Evolutionary conservation across 1,140 invertebrate species (phyloP).

Genomic region (Drosophila suzukii): DNA sequence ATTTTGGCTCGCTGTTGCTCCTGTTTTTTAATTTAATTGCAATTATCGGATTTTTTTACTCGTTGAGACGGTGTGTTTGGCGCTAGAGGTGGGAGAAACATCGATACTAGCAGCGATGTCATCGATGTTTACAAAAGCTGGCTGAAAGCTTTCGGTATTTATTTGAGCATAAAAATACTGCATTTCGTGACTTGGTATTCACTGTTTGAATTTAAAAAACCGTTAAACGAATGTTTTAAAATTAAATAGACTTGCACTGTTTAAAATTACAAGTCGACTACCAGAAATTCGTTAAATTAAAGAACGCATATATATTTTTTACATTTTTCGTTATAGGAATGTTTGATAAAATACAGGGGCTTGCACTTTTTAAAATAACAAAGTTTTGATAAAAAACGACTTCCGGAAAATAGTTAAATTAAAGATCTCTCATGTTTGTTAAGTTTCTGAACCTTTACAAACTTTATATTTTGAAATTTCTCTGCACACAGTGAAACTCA

Average conservation of each 20-base stretch:
- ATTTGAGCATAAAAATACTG: neutral
- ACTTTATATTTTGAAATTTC: neutral
- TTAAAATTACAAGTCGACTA: no score
- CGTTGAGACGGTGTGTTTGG: slow-evolving; percentile 10
- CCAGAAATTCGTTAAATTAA: neutral
- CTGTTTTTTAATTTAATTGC: slow-evolving; percentile 32
- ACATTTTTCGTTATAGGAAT: no score
- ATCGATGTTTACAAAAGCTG: neutral
- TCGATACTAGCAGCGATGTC: no score
- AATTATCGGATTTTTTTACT: slow-evolving; percentile 34
- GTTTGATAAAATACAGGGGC: no score
- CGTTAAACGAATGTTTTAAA: neutral
- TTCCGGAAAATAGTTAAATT: no score
- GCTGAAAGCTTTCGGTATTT: slow-evolving; percentile 1
- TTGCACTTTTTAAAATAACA: no score
- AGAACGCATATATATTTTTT: no score
- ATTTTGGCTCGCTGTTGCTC: slow-evolving; percentile 30
- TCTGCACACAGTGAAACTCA: neutral
- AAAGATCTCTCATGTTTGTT: no score
- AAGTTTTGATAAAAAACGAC: no score
- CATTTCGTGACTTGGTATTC: neutral
- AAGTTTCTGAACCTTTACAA: no score
- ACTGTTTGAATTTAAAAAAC: neutral
- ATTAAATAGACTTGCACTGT: no score
- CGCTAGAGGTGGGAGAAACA: no score